phyloP scores from a whole-genome alignment of 2,888 invertebrate genomes.

The Drosophila nr. perissopoda region DNA sequence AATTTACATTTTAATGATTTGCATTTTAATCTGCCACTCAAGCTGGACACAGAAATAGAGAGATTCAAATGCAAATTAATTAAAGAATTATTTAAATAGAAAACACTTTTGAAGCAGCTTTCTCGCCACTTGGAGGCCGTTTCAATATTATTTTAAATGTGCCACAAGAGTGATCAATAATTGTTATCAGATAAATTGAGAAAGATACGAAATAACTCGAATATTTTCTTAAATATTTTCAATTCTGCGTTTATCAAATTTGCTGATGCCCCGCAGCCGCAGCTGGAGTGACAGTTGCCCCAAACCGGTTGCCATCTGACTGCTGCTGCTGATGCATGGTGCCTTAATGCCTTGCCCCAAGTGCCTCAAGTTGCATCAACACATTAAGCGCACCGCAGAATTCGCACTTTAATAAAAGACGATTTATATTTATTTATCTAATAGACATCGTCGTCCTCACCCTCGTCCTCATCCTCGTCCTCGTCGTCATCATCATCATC shows the following conservation, averaged over 20 bases:
- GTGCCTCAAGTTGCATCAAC: constrained; percentile 45
- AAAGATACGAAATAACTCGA: not conserved
- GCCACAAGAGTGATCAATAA: not conserved
- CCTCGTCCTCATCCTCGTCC: not conserved
- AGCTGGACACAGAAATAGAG: not conserved
- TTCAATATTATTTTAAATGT: not conserved
- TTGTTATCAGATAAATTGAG: not conserved
- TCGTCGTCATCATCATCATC: constrained; percentile 3
- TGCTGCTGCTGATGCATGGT: not conserved
- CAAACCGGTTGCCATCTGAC: constrained; percentile 42
- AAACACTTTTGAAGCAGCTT: not conserved
- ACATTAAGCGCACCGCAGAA: constrained; percentile 66
- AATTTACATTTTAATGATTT: not conserved
- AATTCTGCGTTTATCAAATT: constrained; percentile 22
- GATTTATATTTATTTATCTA: constrained; percentile 74
- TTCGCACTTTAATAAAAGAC: constrained; percentile 78
- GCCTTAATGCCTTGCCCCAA: not conserved
- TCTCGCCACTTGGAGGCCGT: not conserved
- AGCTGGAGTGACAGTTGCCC: constrained; percentile 12
- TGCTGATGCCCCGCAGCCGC: constrained; percentile 14
- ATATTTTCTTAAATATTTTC: not conserved
- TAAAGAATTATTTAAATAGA: not conserved
- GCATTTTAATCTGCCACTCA: not conserved
- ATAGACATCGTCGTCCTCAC: constrained; percentile 62
- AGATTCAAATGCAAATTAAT: not conserved